These are phyloP conservation scores for Yponomeuta malinellus DNA, from an alignment of 2,888 invertebrate genomes.

Conservation along the genomic window DNA sequence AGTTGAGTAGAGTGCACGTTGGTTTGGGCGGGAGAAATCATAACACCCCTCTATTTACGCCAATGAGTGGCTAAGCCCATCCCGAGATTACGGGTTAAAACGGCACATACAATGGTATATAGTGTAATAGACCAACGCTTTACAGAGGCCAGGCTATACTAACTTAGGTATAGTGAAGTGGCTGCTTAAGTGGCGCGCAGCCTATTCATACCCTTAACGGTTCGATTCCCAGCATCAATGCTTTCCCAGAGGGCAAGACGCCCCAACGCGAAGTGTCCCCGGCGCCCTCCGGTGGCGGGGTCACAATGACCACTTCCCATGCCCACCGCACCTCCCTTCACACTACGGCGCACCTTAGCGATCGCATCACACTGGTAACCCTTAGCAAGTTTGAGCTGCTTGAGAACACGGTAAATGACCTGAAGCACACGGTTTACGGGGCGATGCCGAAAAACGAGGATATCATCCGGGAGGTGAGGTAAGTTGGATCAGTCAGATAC, in stretches of 20 bases:
- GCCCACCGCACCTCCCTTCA: neutral
- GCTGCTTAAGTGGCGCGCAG: too few relatives aligned
- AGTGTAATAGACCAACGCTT: too few relatives aligned
- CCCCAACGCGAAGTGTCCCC: constrained; percentile 20
- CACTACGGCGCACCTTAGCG: neutral
- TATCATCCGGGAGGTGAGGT: constrained; percentile 64
- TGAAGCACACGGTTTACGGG: constrained; percentile 57
- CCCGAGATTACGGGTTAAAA: too few relatives aligned
- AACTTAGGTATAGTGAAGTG: too few relatives aligned
- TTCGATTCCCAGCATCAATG: too few relatives aligned
- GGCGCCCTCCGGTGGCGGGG: constrained; percentile 1
- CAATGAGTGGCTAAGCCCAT: too few relatives aligned
- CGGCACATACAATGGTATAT: too few relatives aligned
- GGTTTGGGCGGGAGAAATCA: too few relatives aligned
- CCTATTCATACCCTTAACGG: too few relatives aligned
- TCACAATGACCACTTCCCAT: neutral
- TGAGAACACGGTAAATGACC: constrained; percentile 48
- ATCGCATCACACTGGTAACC: constrained; percentile 57
- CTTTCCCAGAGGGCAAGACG: neutral
- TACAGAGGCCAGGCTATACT: too few relatives aligned
- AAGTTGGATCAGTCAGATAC: neutral
- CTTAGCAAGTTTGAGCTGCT: constrained; percentile 60
- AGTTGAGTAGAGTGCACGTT: too few relatives aligned
- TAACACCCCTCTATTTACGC: too few relatives aligned
- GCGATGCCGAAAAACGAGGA: constrained; percentile 59